phyloP scores from a whole-genome alignment of 1,140 invertebrate species.

The Penaeus vannamei region DNA sequence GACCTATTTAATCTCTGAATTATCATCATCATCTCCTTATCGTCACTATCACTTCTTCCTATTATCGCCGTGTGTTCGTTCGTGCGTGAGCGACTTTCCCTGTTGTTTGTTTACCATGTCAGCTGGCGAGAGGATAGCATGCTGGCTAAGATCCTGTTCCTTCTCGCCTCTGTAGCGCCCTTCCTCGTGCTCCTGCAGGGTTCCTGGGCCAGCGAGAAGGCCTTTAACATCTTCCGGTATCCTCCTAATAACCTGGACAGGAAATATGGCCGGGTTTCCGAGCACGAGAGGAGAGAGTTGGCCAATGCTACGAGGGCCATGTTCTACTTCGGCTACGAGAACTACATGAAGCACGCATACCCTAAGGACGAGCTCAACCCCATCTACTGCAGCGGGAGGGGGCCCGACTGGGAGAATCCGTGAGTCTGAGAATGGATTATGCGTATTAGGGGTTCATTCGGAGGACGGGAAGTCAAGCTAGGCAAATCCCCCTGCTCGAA shows the following conservation, averaged over 20 bases:
- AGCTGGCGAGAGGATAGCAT: neutral
- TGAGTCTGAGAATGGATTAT: conserved; percentile 41
- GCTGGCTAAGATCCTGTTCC: neutral
- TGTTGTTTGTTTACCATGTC: conserved; percentile 26
- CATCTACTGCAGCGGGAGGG: conserved; percentile 89
- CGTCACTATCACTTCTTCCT: too few species aligned
- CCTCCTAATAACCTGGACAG: conserved; percentile 47
- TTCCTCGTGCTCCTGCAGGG: conserved; percentile 4
- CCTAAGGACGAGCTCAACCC: conserved; percentile 97
- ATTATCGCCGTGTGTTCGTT: too few species aligned
- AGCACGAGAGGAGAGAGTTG: conserved; percentile 71
- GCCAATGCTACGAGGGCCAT: conserved; percentile 86
- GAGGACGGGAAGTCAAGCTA: too few species aligned
- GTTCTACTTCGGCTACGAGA: conserved; percentile 97
- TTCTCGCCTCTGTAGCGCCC: conserved; percentile 11
- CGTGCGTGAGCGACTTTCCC: too few species aligned
- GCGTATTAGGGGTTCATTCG: too few species aligned
- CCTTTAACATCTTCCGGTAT: conserved; percentile 65
- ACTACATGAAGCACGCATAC: conserved; percentile 95
- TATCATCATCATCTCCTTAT: too few species aligned
- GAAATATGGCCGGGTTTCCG: conserved; percentile 68
- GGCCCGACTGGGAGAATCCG: conserved; percentile 69
- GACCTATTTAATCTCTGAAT: too few species aligned
- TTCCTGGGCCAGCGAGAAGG: conserved; percentile 38
- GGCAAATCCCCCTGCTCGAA: too few species aligned